Conservation (phyloP, 2,888 invertebrate genomes). For the Drosophila lacicola region DNA sequence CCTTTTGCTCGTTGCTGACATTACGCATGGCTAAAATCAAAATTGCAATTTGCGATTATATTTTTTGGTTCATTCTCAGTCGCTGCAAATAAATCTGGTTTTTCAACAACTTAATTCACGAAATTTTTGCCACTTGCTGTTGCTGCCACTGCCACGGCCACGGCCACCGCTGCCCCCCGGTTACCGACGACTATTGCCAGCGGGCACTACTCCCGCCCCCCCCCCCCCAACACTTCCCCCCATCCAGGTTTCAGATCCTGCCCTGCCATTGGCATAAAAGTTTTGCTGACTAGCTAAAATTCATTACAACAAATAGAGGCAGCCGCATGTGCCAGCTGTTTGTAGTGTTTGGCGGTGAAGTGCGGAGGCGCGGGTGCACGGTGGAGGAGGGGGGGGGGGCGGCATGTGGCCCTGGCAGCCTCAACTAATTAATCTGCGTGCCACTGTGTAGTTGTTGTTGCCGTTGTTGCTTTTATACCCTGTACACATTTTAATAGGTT, state of each 20-base stretch:
- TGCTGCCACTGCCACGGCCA: conserved; percentile 10
- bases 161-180: conserved; percentile 6
- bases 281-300: conserved; percentile 83
- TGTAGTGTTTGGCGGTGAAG: conserved; percentile 8
- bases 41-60: conserved; percentile 58
- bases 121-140: conserved; percentile 48
- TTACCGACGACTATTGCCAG: conserved; percentile 30
- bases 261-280: conserved; percentile 72
- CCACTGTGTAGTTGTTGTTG: conserved; percentile 48
- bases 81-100: conserved; percentile 66
- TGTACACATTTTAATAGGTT: no score
- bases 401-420: conserved; percentile 66
- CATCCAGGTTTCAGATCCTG: conserved; percentile 11
- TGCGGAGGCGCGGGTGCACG: neutral
- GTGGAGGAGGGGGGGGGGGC: neutral
- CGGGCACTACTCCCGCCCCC: neutral
- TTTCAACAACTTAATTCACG: conserved; percentile 75
- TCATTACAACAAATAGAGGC: conserved; percentile 79
- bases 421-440: conserved; percentile 82
- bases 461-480: conserved; percentile 17
- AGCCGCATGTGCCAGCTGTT: conserved; percentile 50
- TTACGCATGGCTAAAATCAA: conserved; percentile 37
- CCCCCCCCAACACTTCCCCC: no score
- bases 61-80: conserved; percentile 18
- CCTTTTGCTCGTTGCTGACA: conserved; percentile 25